phyloP scores from a whole-genome alignment of 2,113 vertebrate species.

The Tor tambroides region DNA sequence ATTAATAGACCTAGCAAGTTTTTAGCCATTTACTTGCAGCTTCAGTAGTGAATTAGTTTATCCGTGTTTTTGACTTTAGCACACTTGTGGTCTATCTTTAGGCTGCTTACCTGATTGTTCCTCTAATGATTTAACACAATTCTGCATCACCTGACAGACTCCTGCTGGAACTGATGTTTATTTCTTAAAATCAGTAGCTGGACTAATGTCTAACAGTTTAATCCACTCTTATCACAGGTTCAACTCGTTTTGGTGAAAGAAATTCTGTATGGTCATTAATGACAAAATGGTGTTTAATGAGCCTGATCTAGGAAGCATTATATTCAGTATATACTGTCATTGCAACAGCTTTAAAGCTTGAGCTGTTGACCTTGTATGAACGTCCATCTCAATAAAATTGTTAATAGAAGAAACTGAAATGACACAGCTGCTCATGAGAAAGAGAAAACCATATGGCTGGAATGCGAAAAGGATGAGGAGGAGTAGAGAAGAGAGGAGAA shows the following conservation, averaged over 20 bases:
- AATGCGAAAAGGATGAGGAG: slow-evolving; percentile 24
- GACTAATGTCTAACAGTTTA: not conserved
- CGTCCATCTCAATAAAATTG: slow-evolving; percentile 29
- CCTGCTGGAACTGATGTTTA: not conserved
- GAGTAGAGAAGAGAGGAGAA: slow-evolving; percentile 40
- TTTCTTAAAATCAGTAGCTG: not conserved
- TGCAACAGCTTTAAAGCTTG: not conserved
- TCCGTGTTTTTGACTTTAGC: not conserved
- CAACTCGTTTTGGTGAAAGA: not conserved
- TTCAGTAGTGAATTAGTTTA: too few relatives aligned
- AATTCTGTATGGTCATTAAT: not conserved
- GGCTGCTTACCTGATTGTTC: slow-evolving; percentile 1
- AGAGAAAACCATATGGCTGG: not conserved
- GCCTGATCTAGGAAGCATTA: not conserved
- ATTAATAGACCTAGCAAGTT: not conserved
- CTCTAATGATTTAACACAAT: slow-evolving; percentile 36
- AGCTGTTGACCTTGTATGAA: not conserved
- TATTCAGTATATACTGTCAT: not conserved
- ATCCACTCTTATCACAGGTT: not conserved
- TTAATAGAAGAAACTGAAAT: slow-evolving; percentile 16
- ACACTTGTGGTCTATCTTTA: not conserved
- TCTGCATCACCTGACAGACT: slow-evolving; percentile 22
- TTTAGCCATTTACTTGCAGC: not conserved
- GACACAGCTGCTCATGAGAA: slow-evolving; percentile 3
- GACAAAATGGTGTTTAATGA: not conserved